Percentiles rank a stretch among this genome's conserved stretches.
Evolutionary conservation across 2,113 vertebrate species (phyloP).

Genomic region (Phyllostomus hastatus): DNA sequence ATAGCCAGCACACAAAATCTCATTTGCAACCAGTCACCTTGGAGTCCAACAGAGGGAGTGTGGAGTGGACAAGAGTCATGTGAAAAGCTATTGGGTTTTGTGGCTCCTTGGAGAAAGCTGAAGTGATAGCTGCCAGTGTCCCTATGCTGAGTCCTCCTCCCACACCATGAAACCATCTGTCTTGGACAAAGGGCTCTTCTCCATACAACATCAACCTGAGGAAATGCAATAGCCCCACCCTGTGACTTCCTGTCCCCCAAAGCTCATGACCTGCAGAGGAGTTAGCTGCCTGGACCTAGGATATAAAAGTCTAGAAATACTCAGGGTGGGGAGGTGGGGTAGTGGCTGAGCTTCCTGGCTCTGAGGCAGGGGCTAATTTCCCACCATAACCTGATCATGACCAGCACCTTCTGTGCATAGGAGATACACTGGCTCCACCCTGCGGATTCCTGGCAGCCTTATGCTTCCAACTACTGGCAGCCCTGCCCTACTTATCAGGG

Average conservation of each 20-base stretch:
- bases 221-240: not conserved
- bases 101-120: not conserved
- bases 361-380: too few species aligned
- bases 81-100: not conserved
- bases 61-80: too few species aligned
- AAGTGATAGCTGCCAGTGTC: not conserved
- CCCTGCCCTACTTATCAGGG: not conserved
- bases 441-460: not conserved
- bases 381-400: not conserved
- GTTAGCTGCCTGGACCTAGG: not conserved
- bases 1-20: not conserved
- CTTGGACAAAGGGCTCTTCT: not conserved
- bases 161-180: not conserved
- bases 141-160: not conserved
- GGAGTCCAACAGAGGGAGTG: not conserved
- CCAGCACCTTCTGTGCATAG: too few species aligned
- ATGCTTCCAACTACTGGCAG: not conserved
- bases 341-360: not conserved
- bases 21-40: not conserved
- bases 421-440: not conserved
- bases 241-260: not conserved
- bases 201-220: not conserved
- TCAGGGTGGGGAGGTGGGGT: not conserved
- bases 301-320: not conserved
- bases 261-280: not conserved